Conservation (phyloP, 2,797 vertebrate species). For the Hydrophis major region DNA sequence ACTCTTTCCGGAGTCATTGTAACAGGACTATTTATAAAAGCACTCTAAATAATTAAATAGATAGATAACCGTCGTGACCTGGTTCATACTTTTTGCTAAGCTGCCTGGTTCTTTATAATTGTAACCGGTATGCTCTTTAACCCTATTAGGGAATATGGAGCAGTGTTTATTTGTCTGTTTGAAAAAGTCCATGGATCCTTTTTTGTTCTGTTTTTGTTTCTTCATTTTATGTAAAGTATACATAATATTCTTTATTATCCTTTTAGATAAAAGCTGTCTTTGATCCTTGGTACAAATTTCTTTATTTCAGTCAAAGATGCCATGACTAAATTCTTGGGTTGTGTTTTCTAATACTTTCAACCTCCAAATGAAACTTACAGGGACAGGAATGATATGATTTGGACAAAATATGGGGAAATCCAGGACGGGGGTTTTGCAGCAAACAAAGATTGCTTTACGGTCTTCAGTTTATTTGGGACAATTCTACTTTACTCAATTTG, state of each 20-base stretch:
- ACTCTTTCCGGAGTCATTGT: not conserved
- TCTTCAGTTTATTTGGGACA: not conserved
- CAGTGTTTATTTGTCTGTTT: not conserved
- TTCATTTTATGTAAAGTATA: not conserved
- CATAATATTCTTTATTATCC: not conserved
- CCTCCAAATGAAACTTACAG: not conserved
- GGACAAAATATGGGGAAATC: not conserved
- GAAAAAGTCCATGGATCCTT: not conserved
- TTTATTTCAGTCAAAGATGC: not conserved
- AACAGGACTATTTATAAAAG: not conserved
- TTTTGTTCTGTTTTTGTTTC: not conserved
- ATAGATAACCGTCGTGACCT: not conserved
- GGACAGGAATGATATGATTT: not conserved
- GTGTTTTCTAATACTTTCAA: not conserved
- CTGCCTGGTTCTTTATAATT: not conserved
- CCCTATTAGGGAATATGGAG: not conserved
- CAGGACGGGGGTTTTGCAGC: not conserved
- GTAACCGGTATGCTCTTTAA: not conserved
- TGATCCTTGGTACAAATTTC: not conserved
- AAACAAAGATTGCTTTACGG: not conserved
- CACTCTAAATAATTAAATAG: not conserved
- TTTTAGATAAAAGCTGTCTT: not conserved
- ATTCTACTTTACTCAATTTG: not conserved
- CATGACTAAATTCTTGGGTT: not conserved
- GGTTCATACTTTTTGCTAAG: not conserved